Evolutionary conservation across 2,797 vertebrate genomes (phyloP), one percentile per base, ranked within the genome.

Genomic region (Sebastiscus tertius): DNA sequence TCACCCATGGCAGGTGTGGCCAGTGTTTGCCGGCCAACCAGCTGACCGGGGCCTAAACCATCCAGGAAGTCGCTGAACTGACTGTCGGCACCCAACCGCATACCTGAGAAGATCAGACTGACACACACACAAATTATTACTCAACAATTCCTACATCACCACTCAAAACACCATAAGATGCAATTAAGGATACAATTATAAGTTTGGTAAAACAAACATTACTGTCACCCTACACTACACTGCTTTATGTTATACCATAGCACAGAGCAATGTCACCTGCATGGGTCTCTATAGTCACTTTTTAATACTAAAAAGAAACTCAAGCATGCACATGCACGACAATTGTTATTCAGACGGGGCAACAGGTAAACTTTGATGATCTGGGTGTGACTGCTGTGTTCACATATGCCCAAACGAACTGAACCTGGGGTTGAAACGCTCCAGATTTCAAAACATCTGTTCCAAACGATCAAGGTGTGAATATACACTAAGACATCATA

Each of bases 51-150:
- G 49, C 99, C 99, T 64, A 99, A 95, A 75, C 99, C 99, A 83
- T 99, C 99, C 24, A 99, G 96, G 92, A 99, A 99, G 94, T 99
- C 99, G 86, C 98, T 99, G 87, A 99, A 99, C 87, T 99, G 99
- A 93, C 97, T 99, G 94, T 99, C 98, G 36, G 97, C 97, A 4
- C 98, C 98, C 76, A 99, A 94, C 73, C 98, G 96, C 88, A 99
- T 98, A 86, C 99, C 98, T 94, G 98, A 98, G 95, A 99, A 99
- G 95, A 99, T 97, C 92, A 99, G 94, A 92, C 99, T 99, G 88
- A 81, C 61, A 92, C 75, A 89, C 27, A 77, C 64, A 75, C n/a
- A n/a, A n/a, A n/a, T n/a, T n/a, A n/a, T n/a, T n/a, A n/a, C n/a
- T n/a, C n/a, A n/a, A n/a, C 5, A 31, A 58, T 11, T 11, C 24